Evolutionary conservation across 2,113 vertebrate genomes (phyloP).

Genomic region (Puntigrus tetrazona): DNA sequence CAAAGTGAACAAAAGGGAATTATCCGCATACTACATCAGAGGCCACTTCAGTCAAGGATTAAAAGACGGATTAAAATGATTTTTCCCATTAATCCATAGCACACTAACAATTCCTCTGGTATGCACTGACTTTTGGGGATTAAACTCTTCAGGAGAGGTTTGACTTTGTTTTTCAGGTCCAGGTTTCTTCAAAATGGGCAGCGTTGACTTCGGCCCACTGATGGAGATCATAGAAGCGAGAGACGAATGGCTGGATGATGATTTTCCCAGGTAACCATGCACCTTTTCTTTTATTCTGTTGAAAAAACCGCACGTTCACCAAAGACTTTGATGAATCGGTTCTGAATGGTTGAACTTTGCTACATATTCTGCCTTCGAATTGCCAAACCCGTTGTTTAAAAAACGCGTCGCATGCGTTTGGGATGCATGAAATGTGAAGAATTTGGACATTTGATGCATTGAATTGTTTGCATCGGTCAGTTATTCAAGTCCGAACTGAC

Average conservation of each 20-base stretch:
- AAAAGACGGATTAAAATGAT: neutral
- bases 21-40: neutral
- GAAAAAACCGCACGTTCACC: neutral
- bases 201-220: slow-evolving; percentile 84
- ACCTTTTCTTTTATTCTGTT: neutral
- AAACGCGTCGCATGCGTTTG: neutral
- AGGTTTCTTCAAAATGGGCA: slow-evolving; percentile 78
- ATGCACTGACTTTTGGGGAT: neutral
- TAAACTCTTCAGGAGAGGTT: neutral
- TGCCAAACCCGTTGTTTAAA: neutral
- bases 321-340: neutral
- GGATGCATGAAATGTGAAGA: neutral
- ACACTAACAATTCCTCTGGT: neutral
- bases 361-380: neutral
- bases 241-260: slow-evolving; percentile 92
- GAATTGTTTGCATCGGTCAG: neutral
- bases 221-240: slow-evolving; percentile 92
- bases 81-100: slow-evolving; percentile 19
- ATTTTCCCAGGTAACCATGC: slow-evolving; percentile 81
- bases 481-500: neutral
- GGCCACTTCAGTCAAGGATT: neutral
- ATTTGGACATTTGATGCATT: neutral
- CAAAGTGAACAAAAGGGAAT: neutral
- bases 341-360: neutral
- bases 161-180: slow-evolving; percentile 47